Evolutionary conservation across 2,113 vertebrate genomes (phyloP).

Genomic region (Scomber colias): DNA sequence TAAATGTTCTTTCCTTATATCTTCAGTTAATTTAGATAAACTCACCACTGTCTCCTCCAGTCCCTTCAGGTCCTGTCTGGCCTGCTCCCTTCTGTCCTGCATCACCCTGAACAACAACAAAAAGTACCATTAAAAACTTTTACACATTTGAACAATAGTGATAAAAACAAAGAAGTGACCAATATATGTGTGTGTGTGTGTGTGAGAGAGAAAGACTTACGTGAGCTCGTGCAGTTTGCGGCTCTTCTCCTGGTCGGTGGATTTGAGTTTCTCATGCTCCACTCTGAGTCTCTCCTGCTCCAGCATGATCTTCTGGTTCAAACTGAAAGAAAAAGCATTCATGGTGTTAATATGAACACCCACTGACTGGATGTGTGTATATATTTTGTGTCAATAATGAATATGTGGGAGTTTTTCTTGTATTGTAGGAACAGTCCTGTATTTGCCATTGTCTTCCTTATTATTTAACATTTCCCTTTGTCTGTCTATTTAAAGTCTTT

Average conservation of each 20-base stretch:
- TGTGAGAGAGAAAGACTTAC: no score
- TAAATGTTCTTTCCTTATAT: no score
- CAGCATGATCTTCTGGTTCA: constrained; percentile 98
- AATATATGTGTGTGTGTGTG: background rate
- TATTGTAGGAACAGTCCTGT: no score
- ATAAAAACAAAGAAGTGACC: no score
- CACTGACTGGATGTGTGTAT: no score
- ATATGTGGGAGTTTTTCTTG: no score
- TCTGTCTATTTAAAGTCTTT: no score
- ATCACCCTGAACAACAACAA: constrained; percentile 87
- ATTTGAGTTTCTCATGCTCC: constrained; percentile 96
- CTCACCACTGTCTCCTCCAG: constrained; percentile 99
- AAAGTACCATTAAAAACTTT: background rate
- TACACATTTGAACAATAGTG: no score
- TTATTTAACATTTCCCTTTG: no score
- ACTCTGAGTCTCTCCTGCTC: constrained; percentile 95
- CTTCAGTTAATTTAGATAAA: background rate
- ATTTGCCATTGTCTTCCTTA: background rate
- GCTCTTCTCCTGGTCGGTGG: constrained; percentile 96
- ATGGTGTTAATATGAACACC: background rate
- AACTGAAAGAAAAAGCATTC: constrained; percentile 78
- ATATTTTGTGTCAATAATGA: no score
- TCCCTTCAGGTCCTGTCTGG: constrained; percentile 96
- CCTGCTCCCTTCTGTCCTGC: constrained; percentile 97
- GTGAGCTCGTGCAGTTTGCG: constrained; percentile 96